Conservation (phyloP, 2,113 vertebrate species). For the Apus apus region DNA sequence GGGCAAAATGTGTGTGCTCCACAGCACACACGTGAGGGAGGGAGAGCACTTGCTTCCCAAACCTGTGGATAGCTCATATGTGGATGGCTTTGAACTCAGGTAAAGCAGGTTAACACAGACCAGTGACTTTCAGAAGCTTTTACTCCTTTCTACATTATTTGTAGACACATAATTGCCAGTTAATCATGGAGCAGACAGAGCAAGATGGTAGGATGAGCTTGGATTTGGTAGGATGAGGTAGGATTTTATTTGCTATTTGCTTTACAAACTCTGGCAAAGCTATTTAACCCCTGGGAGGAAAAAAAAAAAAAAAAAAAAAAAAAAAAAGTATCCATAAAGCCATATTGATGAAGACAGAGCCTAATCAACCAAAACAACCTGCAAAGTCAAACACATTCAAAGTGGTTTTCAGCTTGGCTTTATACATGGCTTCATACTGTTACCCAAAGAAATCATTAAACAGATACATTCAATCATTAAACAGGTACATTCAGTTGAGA, state of each 20-base stretch:
- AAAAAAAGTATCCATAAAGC: neutral
- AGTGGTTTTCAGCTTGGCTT: too few species aligned
- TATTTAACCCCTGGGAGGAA: neutral
- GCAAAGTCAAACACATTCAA: too few species aligned
- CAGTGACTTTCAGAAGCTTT: neutral
- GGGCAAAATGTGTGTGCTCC: neutral
- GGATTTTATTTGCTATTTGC: neutral
- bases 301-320: neutral
- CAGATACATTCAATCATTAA: too few species aligned
- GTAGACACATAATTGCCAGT: neutral
- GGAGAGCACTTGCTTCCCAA: neutral
- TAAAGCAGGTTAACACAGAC: neutral
- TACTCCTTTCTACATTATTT: neutral
- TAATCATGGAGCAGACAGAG: neutral
- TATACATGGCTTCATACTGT: too few species aligned
- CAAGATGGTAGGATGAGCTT: neutral
- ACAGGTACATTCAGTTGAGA: neutral
- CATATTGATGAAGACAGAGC: too few species aligned
- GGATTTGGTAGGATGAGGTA: neutral
- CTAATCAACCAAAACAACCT: too few species aligned
- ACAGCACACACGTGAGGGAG: neutral
- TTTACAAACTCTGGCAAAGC: neutral
- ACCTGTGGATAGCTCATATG: neutral
- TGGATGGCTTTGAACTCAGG: rapidly evolving
- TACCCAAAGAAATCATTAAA: neutral